Evolutionary conservation across 2,113 vertebrate species (phyloP).

Genomic region (Catharus minimus): DNA sequence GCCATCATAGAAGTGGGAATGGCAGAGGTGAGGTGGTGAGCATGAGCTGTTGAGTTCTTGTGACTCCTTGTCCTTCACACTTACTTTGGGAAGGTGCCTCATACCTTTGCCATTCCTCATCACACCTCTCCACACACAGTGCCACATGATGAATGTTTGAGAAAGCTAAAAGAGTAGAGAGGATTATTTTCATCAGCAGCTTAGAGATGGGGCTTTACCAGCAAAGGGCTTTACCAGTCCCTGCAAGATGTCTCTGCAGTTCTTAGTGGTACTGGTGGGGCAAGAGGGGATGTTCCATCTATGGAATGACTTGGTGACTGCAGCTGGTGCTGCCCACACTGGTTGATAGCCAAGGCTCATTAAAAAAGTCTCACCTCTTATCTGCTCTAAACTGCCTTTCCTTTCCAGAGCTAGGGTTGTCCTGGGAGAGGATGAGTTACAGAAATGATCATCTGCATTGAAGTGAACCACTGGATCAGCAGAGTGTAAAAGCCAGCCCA

Average conservation of each 20-base stretch:
- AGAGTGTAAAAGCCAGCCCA: not conserved
- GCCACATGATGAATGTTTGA: not conserved
- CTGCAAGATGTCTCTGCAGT: not conserved
- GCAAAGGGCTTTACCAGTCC: not conserved
- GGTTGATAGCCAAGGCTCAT: not conserved
- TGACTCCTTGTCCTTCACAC: not conserved
- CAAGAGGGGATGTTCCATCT: not conserved
- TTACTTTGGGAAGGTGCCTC: not conserved
- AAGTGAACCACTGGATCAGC: not conserved
- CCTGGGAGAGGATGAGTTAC: not conserved
- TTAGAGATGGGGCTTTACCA: not conserved
- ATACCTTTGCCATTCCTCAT: not conserved
- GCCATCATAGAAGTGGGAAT: not conserved
- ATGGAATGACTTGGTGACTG: not conserved
- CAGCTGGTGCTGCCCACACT: not conserved
- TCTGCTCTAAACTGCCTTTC: not conserved
- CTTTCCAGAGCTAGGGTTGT: not conserved
- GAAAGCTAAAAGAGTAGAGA: not conserved
- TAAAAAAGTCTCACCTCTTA: not conserved
- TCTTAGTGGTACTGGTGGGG: not conserved
- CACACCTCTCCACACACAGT: not conserved
- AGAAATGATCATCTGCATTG: not conserved
- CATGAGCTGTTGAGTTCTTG: not conserved
- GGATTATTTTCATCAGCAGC: not conserved
- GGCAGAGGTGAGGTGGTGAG: not conserved